Base-by-base conservation (phyloP, 2,113 vertebrate genomes). In the Nothobranchius kuhntae region DNA sequence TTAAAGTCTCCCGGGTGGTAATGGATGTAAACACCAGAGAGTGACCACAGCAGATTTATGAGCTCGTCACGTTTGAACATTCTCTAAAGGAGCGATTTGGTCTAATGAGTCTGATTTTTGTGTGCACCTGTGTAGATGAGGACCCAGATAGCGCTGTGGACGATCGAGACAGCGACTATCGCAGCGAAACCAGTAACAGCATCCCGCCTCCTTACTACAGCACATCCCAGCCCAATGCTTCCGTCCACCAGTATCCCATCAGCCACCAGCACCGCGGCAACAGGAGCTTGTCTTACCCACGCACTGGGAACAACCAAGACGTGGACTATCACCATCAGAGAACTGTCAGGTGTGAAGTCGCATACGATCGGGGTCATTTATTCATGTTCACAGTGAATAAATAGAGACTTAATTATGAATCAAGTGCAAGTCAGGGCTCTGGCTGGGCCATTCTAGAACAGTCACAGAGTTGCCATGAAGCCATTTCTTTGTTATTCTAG, bases 121-220 rank as follows among this genome's bases (percentile, higher is more conserved):
- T 59, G 52, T 71, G 14, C 38, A 24, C 62, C 30, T 58, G 9
- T 75, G 44, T 44, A 92, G 98, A 96, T 0, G 97, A 99, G 9
- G 98, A 99, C 85, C 95, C 95, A 0, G 98, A 99, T 89, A 99
- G 97, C 4, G 97, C 94, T 0, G 95, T 99, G 90, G 97, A 99
- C 0, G 97, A 99, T 83, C 87, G 97, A 13, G 98, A 99, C 91
- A 99, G 98, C 0, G 98, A 99, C 83, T 99, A 99, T 57, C 96
- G 97, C 83, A 99, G 98, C 0, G 98, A 99, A 91, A 98, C 98
- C 13, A 99, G 98, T 90, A 98, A 96, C 87, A 99, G 98, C 91
- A 96, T 98, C 66, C 98, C 98, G 0, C 97, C 96, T 0, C 97
- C 97, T 0, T 99, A 94, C 81, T 98, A 98, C 74, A 96, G 94